Evolutionary conservation across 2,888 invertebrate genomes (phyloP), one percentile per base, ranked within the genome.

Genomic region (Chrysolina haemoptera): DNA sequence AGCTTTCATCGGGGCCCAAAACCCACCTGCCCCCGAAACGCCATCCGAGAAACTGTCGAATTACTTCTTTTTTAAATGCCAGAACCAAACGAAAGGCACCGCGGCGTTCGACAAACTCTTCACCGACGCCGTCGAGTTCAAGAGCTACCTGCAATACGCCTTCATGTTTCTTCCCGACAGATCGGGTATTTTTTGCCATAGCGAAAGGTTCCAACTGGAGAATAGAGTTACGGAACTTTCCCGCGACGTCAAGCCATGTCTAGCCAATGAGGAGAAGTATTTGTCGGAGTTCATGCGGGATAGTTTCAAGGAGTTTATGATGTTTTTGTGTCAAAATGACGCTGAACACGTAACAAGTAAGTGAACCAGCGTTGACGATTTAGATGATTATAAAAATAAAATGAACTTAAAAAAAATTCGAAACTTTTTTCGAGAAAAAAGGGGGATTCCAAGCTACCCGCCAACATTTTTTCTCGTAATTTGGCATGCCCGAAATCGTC

Each of bases 311-410:
- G 78, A 78, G 65, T 76, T 80, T 63, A 50, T 80, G 43, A 75
- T 80, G 20, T 81, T 81, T 16, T 55, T 81, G 62, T 81, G 81
- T 46, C 78, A 77, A 62, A 75, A 79, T 11, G 35, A 77, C 20
- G 80, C 77, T 18, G 72, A 78, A 62, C 62, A 79, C 70, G 55
- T 76, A 0, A 71, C 75, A 48, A 68, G 81, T 81, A 41, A 79
- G 79, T 35, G 35, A 35, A 35, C 8, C 4, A 35, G 35, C 8
- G 35, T 6, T 35, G 8, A 35, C 6, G 35, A 35, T 3, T 35
- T 35, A 6, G 4, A 27, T 27, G 5, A 8, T 8, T 35, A 35
- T 8, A 35, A 35, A 5, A 27, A 27, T 1, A 5, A 27, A 27
- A 27, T 27, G n/a, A n/a, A n/a, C n/a, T n/a, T n/a, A n/a, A n/a